Base-by-base conservation (phyloP, 1,140 invertebrate genomes). In the Eumaeus atala region DNA sequence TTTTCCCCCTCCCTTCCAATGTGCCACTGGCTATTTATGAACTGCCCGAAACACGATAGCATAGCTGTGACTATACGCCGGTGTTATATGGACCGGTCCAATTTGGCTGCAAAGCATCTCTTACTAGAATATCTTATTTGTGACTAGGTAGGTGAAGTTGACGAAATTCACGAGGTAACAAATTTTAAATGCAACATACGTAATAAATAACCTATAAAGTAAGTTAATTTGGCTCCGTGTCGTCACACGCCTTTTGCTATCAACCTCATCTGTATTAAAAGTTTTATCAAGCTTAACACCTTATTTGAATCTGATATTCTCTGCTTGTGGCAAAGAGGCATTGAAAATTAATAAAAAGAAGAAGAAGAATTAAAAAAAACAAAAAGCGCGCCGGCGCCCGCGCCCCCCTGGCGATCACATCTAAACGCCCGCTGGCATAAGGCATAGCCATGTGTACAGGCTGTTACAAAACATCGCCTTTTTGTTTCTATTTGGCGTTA, bases 301-400 rank as follows among this genome's bases (percentile, higher is more conserved):
- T 21, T 28, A 48, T 48, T 48, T 21, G 35, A 17, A 48, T 17
- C 47, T 28, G 47, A 56, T 28, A 38, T 33, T 50, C n/a, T 21
- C 38, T 21, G 48, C 42, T 21, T 38, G 56, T 40, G 16, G 18
- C 54, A 61, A 51, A 60, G 48, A 56, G 54, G 21, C 28, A 48
- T 48, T 48, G 18, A 48, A 48, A 18, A 48, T 18, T 17, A 48
- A 33, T 18, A 48, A 48, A 51, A 34, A 51, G 17, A 53, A 51
- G 9, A 48, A 48, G 37, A 40, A 55, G 48, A 54, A 49, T 52
- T 6, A 48, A 56, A 52, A 62, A 67, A 64, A 42, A 70, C 66
- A 74, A 74, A 76, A 65, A 61, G 51, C 62, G 69, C 71, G 71
- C 69, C 75, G 73, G 73, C 73, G 73, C 74, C 70, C 75, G 71